Evolutionary conservation across 2,113 vertebrate genomes (phyloP).

Genomic region (Podiceps cristatus): DNA sequence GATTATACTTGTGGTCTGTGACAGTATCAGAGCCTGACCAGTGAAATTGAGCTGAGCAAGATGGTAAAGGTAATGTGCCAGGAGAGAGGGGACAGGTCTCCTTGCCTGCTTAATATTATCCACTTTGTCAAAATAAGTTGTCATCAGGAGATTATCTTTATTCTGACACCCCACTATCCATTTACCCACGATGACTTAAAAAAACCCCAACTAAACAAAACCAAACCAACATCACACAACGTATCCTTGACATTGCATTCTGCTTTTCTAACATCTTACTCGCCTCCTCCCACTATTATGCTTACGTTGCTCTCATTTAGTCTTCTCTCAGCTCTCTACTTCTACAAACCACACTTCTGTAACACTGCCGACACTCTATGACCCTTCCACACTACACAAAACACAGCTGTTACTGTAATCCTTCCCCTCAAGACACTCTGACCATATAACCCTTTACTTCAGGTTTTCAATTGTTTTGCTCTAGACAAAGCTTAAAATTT

Average conservation of each 20-base stretch:
- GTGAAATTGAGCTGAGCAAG: background rate
- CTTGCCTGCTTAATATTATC: background rate
- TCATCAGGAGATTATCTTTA: background rate
- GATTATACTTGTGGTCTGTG: background rate
- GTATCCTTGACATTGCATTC: background rate
- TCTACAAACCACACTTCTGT: background rate
- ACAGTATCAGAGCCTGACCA: background rate
- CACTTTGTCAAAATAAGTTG: background rate
- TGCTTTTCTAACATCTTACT: background rate
- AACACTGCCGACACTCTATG: background rate
- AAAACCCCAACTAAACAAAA: background rate
- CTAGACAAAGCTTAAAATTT: background rate
- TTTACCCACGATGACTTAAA: background rate
- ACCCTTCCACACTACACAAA: background rate
- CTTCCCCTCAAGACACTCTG: background rate
- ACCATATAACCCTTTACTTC: background rate
- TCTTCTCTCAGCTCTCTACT: background rate
- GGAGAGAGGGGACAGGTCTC: background rate
- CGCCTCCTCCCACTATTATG: background rate
- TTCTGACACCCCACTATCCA: background rate
- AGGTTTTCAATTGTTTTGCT: background rate
- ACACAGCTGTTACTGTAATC: background rate
- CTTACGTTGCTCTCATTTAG: background rate
- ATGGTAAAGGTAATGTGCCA: background rate
- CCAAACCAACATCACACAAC: background rate